phyloP scores from a whole-genome alignment of 2,113 vertebrate species.

The Mesembrinibis cayennensis region DNA sequence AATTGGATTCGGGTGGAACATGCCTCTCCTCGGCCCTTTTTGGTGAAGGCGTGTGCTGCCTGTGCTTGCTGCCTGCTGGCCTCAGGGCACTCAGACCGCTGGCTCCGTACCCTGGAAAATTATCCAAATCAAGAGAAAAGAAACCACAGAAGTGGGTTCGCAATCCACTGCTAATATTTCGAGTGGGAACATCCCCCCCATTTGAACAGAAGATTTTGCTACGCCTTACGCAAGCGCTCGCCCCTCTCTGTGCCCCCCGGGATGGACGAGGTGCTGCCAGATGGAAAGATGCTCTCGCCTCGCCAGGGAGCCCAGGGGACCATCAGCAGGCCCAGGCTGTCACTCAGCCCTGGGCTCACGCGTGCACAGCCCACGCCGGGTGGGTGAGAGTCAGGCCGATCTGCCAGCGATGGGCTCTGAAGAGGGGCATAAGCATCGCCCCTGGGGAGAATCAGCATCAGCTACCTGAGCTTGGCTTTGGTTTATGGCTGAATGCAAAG shows the following conservation, averaged over 20 bases:
- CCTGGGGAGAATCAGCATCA: not conserved
- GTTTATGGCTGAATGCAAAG: not conserved
- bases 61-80: constrained; percentile 74
- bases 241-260: not conserved
- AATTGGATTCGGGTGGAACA: constrained; percentile 86
- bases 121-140: constrained; percentile 64
- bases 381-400: not conserved
- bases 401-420: not conserved
- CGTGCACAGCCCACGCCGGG: accelerated
- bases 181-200: not conserved
- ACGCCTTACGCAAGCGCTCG: accelerated
- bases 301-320: not conserved
- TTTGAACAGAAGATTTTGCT: not conserved
- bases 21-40: constrained; percentile 76
- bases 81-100: constrained; percentile 73
- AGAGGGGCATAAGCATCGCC: accelerated
- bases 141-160: constrained; percentile 51
- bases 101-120: constrained; percentile 82
- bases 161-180: constrained; percentile 37
- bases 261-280: not conserved
- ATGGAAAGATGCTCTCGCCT: not conserved
- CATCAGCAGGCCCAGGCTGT: not conserved
- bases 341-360: not conserved
- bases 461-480: not conserved
- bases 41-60: constrained; percentile 74